A percentile compares a stretch with the other conserved stretches of the same genome.
These are phyloP conservation scores for Gymnoscopelus microlampas DNA, from an alignment of 2,797 vertebrate genomes.

Conservation along the genomic window DNA sequence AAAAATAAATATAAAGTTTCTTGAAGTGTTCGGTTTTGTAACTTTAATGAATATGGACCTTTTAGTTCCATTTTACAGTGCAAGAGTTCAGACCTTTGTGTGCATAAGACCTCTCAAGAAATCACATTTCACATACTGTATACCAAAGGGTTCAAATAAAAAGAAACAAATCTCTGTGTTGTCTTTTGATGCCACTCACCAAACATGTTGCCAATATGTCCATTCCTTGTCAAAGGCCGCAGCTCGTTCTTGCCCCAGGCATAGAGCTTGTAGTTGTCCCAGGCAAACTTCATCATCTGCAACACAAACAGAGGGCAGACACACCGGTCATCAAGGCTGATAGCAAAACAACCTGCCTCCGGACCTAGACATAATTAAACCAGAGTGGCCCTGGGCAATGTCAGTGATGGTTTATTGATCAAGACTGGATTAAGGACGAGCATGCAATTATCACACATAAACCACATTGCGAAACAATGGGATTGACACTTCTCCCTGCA, in stretches of 20 bases:
- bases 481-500: slow-evolving; percentile 55
- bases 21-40: no score
- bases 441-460: slow-evolving; percentile 61
- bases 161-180: not conserved
- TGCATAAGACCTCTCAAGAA: not conserved
- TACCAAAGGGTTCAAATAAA: not conserved
- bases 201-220: slow-evolving; percentile 95
- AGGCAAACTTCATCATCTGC: slow-evolving; percentile 99
- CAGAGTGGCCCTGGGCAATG: slow-evolving; percentile 51
- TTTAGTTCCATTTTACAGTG: no score
- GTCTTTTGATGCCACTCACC: slow-evolving; percentile 83
- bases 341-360: slow-evolving; percentile 18
- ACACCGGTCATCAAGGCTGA: slow-evolving; percentile 37
- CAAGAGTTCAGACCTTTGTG: not conserved
- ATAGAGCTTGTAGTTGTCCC: slow-evolving; percentile 93
- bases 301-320: slow-evolving; percentile 56
- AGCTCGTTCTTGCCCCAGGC: slow-evolving; percentile 97
- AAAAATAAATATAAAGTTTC: no score
- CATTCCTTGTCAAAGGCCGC: slow-evolving; percentile 90
- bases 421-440: slow-evolving; percentile 57
- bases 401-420: slow-evolving; percentile 66
- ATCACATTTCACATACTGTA: not conserved
- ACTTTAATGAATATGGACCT: no score
- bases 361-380: slow-evolving; percentile 55
- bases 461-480: slow-evolving; percentile 45